Evolutionary conservation across 1,140 invertebrate species (phyloP), one percentile per base, ranked within the genome.

Genomic region (Drosophila kanapiae): DNA sequence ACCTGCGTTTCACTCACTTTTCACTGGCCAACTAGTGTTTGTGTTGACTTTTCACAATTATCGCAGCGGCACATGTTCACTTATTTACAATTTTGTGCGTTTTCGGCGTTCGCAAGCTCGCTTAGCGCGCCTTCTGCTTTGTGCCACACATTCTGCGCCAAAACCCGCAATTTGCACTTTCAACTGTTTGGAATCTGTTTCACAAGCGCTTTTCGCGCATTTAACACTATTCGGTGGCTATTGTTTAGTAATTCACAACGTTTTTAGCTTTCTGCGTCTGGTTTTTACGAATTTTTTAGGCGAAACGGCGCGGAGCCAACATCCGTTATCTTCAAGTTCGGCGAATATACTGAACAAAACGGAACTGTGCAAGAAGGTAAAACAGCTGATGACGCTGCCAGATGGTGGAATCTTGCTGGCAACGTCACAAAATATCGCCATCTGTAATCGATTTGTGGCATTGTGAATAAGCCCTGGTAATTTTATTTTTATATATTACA

Each of bases 81-180:
- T 88, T 87, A 88, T 87, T 88, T 84, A 87, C 80, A 84, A 84
- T 58, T 63, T 62, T 57, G 29, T 48, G 42, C 33, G 67, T 68
- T 83, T 53, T 51, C 6, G 37, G 64, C 49, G 59, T 51, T 80
- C 48, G 59, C 80, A 80, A 64, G 54, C 67, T 71, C 49, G 16
- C 77, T 87, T 78, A 84, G 68, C 84, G 68, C 58, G 54, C 59
- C 29, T 74, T 84, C 47, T 68, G 51, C 63, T 88, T 86, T 83
- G 65, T 71, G 62, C 31, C 42, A 53, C 69, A 51, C 80, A 69
- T 87, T 87, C 72, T 48, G 63, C 47, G 68, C 68, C 38, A 47
- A 61, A 57, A 45, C 38, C 56, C 68, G 57, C 48, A 47, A 58
- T 57, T 63, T 29, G 43, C 57, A 56, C 57, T 45, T 37, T 29